Evolutionary conservation across 30 jellyfish, hydroid and myxozoan genomes (phyloP).

Genomic region (Hydractinia symbiolongicarpus): DNA sequence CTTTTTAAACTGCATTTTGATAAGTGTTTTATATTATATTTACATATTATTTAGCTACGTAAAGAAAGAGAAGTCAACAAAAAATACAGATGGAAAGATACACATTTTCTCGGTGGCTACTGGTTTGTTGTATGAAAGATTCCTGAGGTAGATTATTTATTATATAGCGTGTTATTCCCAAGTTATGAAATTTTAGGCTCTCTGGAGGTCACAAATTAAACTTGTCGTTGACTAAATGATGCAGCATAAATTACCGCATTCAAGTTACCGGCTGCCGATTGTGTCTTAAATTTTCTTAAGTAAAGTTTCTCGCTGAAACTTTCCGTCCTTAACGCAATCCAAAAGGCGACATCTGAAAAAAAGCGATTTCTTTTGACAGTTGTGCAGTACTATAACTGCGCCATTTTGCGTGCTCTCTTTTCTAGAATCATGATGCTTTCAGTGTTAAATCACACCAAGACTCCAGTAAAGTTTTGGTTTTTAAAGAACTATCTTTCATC

Average conservation of each 20-base stretch:
- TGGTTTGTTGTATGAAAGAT: conserved; percentile 86
- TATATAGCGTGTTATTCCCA: background rate
- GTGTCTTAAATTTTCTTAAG: no score
- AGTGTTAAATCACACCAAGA: conserved; percentile 75
- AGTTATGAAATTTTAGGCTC: no score
- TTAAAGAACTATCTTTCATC: conserved; percentile 74
- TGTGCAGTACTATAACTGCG: no score
- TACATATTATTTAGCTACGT: conserved; percentile 48
- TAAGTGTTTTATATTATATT: background rate
- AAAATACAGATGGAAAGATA: conserved; percentile 60
- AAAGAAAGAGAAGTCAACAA: conserved; percentile 31
- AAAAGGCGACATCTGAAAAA: no score
- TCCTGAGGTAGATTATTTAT: conserved; percentile 48
- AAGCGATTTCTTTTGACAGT: no score
- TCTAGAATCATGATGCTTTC: conserved; percentile 89
- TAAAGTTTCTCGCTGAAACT: no score
- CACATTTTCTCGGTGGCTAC: conserved; percentile 95
- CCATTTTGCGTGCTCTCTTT: background rate
- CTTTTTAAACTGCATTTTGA: background rate
- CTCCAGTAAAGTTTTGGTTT: conserved; percentile 92
- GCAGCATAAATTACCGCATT: no score
- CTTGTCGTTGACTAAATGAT: no score
- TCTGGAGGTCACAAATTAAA: no score
- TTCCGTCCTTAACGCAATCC: no score
- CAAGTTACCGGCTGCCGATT: no score